Evolutionary conservation across 2,888 invertebrate species (phyloP).

Genomic region (Lepeophtheirus nordmannii): DNA sequence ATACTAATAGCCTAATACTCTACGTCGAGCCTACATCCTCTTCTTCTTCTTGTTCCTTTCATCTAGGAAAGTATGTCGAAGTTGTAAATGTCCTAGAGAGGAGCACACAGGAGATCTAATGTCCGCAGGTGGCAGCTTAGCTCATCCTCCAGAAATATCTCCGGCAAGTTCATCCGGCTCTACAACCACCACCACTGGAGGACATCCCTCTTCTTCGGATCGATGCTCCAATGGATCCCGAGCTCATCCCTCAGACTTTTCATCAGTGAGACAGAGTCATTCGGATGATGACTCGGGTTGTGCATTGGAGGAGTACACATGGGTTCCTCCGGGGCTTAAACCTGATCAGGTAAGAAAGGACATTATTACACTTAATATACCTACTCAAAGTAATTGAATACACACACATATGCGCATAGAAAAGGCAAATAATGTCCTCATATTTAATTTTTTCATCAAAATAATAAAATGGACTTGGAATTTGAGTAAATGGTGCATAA

Average conservation of each 20-base stretch:
- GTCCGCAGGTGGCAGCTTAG: neutral
- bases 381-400: too few species aligned
- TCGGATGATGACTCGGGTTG: slow-evolving; percentile 90
- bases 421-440: too few species aligned
- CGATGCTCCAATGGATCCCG: slow-evolving; percentile 6
- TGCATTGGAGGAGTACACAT: slow-evolving; percentile 91
- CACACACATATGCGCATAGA: too few species aligned
- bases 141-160: slow-evolving; percentile 8
- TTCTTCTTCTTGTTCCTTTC: slow-evolving; percentile 14
- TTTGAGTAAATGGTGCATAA: too few species aligned
- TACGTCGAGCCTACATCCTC: neutral
- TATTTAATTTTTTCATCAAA: too few species aligned
- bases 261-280: neutral
- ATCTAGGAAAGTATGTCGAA: slow-evolving; percentile 34
- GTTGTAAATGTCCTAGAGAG: slow-evolving; percentile 36
- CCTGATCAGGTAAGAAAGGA: slow-evolving; percentile 87
- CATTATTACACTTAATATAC: neutral
- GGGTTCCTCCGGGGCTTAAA: slow-evolving; percentile 89
- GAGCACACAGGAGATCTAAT: slow-evolving; percentile 33
- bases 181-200: slow-evolving; percentile 34
- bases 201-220: slow-evolving; percentile 28
- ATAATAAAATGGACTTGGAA: too few species aligned
- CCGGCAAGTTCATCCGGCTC: neutral
- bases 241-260: neutral
- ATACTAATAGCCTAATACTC: too few species aligned